Conservation (phyloP, 2,888 invertebrate genomes). For the Ophraella communa region DNA sequence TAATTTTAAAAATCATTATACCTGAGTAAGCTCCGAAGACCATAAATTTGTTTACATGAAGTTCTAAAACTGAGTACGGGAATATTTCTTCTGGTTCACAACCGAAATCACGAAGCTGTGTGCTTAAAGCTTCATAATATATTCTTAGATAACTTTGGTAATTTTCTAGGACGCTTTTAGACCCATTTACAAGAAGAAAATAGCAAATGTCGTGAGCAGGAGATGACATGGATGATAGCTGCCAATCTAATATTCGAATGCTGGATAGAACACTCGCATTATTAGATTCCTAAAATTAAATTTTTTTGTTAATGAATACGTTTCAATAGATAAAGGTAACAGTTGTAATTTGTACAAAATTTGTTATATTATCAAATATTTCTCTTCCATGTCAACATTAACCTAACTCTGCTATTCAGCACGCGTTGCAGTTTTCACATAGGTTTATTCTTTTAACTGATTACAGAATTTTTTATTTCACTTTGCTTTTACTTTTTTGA, state of each 20-base stretch:
- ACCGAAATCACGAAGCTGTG: conserved; percentile 39
- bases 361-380: too few relatives aligned
- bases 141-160: conserved; percentile 40
- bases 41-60: conserved; percentile 19
- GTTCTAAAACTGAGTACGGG: conserved; percentile 22
- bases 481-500: too few relatives aligned
- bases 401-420: too few relatives aligned
- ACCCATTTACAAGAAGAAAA: conserved; percentile 42
- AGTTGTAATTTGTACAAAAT: too few relatives aligned
- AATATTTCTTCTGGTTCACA: conserved; percentile 42
- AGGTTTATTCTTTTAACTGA: too few relatives aligned
- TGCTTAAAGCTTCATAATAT: conserved; percentile 41
- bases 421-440: too few relatives aligned
- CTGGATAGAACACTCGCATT: too few relatives aligned
- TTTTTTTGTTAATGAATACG: too few relatives aligned
- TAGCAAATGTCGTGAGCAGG: conserved; percentile 46
- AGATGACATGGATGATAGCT: conserved; percentile 37
- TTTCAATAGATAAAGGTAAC: too few relatives aligned
- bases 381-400: too few relatives aligned
- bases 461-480: too few relatives aligned
- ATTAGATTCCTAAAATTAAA: too few relatives aligned
- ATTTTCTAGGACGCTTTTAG: conserved; percentile 38
- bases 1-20: conserved; percentile 19
- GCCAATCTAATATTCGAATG: conserved; percentile 47
- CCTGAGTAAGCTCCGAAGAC: conserved; percentile 9